Evolutionary conservation across 2,113 vertebrate genomes (phyloP).

Genomic region (Pseudopipra pipra): DNA sequence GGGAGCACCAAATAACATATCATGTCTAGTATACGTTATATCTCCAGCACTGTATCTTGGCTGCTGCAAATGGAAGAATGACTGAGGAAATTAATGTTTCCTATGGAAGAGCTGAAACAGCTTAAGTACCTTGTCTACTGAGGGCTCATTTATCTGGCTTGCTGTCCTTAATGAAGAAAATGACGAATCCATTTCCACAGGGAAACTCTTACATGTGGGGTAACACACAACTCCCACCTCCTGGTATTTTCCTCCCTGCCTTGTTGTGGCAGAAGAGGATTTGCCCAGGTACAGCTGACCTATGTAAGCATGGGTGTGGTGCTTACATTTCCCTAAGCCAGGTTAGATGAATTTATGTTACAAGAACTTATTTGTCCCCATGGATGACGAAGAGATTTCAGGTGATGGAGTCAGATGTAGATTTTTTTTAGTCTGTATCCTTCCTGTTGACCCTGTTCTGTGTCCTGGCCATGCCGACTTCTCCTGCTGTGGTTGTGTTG

Average conservation of each 20-base stretch:
- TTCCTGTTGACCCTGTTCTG: background rate
- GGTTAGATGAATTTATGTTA: background rate
- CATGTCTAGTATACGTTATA: background rate
- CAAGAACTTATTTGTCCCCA: background rate
- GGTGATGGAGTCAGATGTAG: background rate
- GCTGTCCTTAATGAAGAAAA: background rate
- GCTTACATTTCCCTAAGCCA: background rate
- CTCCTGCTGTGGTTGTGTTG: background rate
- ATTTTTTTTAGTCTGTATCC: background rate
- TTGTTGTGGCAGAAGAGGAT: rapidly evolving
- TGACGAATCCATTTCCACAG: background rate
- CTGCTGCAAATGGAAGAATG: background rate
- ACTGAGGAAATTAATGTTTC: background rate
- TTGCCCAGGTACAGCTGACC: background rate
- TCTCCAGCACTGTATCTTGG: background rate
- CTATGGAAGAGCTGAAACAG: background rate
- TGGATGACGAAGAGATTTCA: background rate
- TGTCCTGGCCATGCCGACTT: rapidly evolving
- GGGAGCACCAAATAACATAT: background rate
- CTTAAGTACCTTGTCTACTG: background rate
- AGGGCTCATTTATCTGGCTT: background rate
- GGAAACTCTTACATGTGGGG: background rate
- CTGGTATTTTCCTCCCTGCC: background rate
- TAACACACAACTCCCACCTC: background rate
- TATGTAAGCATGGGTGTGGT: background rate